A percentile compares a stretch with the other conserved stretches of the same genome.
Conservation (phyloP, 2,888 invertebrate species). For the Tethea ocularis region DNA sequence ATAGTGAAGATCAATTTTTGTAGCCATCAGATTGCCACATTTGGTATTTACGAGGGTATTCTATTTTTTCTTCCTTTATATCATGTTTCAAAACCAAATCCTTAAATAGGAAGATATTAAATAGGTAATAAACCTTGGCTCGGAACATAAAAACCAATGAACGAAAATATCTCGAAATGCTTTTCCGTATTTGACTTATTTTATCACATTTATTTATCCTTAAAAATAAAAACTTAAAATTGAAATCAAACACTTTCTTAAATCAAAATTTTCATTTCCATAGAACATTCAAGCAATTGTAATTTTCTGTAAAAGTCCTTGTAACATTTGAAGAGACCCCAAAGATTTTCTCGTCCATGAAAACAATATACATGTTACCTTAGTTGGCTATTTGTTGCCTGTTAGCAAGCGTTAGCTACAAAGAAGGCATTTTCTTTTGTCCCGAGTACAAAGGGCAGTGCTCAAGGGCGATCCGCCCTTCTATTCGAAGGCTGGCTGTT, state of each 20-base stretch:
- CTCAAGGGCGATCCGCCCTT: slow-evolving; percentile 61
- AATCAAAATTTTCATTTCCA: background rate
- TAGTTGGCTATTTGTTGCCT: slow-evolving; percentile 41
- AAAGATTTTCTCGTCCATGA: slow-evolving; percentile 35
- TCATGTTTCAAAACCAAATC: too few relatives aligned
- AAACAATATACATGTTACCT: slow-evolving; percentile 36
- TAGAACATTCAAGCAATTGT: background rate
- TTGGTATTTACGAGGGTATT: too few relatives aligned
- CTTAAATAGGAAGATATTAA: too few relatives aligned
- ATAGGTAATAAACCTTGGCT: too few relatives aligned
- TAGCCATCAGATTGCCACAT: too few relatives aligned
- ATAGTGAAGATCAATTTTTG: too few relatives aligned
- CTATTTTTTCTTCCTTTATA: too few relatives aligned
- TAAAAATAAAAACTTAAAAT: background rate
- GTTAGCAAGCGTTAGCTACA: slow-evolving; percentile 38
- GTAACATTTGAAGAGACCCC: slow-evolving; percentile 36
- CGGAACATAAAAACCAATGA: too few relatives aligned
- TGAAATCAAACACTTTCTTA: background rate
- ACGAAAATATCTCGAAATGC: too few relatives aligned
- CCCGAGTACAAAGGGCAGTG: slow-evolving; percentile 58
- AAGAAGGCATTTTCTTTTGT: slow-evolving; percentile 70
- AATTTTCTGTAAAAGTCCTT: slow-evolving; percentile 22
- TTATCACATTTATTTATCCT: too few relatives aligned
- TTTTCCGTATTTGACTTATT: too few relatives aligned
- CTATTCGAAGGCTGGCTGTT: slow-evolving; percentile 52